phyloP scores from a whole-genome alignment of 2,797 vertebrate species.

The Pangasius krempfi region DNA sequence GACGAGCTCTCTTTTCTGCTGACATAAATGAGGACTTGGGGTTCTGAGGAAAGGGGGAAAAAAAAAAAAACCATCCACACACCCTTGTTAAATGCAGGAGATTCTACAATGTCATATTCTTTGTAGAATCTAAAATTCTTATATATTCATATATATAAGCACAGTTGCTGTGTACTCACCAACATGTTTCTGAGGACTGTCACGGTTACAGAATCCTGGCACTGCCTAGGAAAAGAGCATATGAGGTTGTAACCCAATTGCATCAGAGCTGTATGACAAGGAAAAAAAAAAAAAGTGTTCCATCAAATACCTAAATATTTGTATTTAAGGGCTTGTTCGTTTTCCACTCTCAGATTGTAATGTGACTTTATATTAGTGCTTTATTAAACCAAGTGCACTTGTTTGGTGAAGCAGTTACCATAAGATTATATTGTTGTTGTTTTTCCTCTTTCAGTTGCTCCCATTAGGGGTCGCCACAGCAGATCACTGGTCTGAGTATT shows the following conservation, averaged over 20 bases:
- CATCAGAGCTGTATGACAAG: neutral
- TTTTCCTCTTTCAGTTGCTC: too few species aligned
- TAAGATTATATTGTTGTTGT: too few species aligned
- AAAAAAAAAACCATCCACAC: neutral
- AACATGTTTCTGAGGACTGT: conserved; percentile 87
- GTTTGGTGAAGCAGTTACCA: neutral
- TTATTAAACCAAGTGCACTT: conserved; percentile 5
- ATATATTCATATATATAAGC: too few species aligned
- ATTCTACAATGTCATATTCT: neutral
- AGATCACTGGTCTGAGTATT: too few species aligned
- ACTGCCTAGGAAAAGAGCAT: conserved; percentile 76
- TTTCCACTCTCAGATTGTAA: neutral
- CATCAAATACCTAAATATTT: neutral
- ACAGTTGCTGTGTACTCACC: conserved; percentile 69
- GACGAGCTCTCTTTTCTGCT: conserved; percentile 92
- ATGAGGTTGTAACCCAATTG: conserved; percentile 4
- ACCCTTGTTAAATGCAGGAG: neutral
- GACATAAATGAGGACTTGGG: conserved; percentile 97
- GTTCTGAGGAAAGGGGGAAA: conserved; percentile 77
- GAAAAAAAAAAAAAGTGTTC: neutral
- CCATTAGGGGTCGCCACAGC: too few species aligned
- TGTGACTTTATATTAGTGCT: neutral
- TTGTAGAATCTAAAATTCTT: too few species aligned
- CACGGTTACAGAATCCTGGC: conserved; percentile 85
- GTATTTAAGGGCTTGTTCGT: neutral